phyloP scores from a whole-genome alignment of 2,888 invertebrate genomes.

The Limnephilus rhombicus region DNA sequence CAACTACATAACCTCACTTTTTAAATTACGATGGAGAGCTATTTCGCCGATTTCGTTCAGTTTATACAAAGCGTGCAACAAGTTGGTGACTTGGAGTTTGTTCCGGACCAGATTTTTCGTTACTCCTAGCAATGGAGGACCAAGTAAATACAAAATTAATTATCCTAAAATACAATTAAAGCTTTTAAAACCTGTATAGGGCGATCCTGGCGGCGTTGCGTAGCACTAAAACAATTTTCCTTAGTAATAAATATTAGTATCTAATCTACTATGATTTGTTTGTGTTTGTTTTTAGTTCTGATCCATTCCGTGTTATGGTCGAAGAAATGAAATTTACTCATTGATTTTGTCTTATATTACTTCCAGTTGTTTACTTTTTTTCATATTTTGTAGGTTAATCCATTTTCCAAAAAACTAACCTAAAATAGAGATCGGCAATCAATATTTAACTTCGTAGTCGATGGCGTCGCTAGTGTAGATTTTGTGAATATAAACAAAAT shows the following conservation, averaged over 20 bases:
- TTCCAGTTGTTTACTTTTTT: background rate
- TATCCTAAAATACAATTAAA: background rate
- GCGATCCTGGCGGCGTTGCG: background rate
- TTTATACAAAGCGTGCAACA: background rate
- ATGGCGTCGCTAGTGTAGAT: background rate
- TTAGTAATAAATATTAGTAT: too few relatives aligned
- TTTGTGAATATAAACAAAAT: background rate
- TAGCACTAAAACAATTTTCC: background rate
- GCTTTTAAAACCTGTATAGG: background rate
- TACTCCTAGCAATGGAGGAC: constrained; percentile 25
- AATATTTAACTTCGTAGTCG: background rate
- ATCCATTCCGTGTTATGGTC: background rate
- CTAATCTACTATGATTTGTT: background rate
- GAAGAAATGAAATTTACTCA: background rate
- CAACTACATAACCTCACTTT: constrained; percentile 14
- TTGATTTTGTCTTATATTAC: too few relatives aligned
- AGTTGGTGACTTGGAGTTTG: constrained; percentile 5
- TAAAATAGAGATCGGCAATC: background rate
- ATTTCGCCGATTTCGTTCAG: constrained; percentile 17
- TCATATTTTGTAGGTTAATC: background rate
- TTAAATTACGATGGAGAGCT: constrained; percentile 2
- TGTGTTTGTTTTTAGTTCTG: background rate
- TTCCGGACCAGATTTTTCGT: background rate
- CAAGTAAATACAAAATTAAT: background rate
- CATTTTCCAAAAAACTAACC: background rate